Base-by-base conservation (phyloP, 2,113 vertebrate species). In the Urocolius indicus region DNA sequence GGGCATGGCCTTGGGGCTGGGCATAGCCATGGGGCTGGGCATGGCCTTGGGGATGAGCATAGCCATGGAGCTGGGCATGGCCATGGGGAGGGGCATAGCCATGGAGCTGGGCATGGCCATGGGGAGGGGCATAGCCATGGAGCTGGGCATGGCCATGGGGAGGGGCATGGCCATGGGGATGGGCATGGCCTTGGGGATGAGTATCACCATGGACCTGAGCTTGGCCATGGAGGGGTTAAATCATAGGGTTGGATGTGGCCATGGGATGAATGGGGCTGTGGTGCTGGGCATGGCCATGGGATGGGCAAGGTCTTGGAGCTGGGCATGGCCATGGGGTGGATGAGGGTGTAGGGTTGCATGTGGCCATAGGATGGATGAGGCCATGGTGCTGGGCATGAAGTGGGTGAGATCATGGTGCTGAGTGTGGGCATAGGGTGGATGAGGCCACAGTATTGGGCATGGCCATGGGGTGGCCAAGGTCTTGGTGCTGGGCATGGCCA, bases 11-110 rank as follows among this genome's bases (percentile, higher is more conserved):
- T 0, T 34, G 5, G 57, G 23, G 29, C 0, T 54, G n/a, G 75
- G 13, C 8, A 2, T 7, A 20, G 9, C 1, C 29, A 15, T n/a
- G 3, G 19, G 71, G 6, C 15, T n/a, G n/a, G 21, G 5, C 4
- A 13, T 30, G 29, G 18, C 4, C 2, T 0, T 34, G 5, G 57
- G 23, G 29, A 0, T 54, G n/a, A 66, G 13, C 8, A n/a, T n/a
- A n/a, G n/a, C n/a, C n/a, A n/a, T 1, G 0, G 27, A 3, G 15
- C 0, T n/a, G n/a, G 21, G 5, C 4, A 13, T 30, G 29, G 18
- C 4, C 2, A 0, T 34, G 5, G 57, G 23, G 29, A 0, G 46
- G n/a, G 75, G 13, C 8, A n/a, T n/a, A n/a, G n/a, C n/a, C n/a
- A n/a, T n/a, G n/a, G n/a, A 23, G 29, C 0, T 54, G n/a, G 75